Evolutionary conservation across 1,140 invertebrate genomes (phyloP).

Genomic region (Orius laevigatus): DNA sequence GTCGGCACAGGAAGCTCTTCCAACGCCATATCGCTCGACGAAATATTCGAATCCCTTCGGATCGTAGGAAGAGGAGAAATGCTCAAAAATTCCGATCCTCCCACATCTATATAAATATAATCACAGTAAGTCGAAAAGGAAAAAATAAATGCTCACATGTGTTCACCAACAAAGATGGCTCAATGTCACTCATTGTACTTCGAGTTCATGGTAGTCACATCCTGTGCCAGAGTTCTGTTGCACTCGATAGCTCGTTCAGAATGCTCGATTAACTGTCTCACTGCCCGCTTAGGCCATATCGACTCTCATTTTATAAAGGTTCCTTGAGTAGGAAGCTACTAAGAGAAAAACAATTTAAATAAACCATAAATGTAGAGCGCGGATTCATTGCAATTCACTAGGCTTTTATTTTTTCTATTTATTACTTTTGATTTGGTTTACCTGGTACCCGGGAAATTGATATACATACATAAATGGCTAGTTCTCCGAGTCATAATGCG

Average conservation of each 20-base stretch:
- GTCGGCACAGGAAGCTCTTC: slow-evolving; percentile 25
- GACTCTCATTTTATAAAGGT: slow-evolving; percentile 32
- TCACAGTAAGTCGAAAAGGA: neutral
- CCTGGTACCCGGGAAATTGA: no score
- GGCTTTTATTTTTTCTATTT: no score
- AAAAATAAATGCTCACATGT: neutral
- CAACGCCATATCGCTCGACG: slow-evolving; percentile 27
- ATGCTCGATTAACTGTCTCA: slow-evolving; percentile 66
- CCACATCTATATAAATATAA: slow-evolving; percentile 3
- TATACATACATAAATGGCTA: no score
- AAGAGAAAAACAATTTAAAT: neutral
- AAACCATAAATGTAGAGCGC: no score
- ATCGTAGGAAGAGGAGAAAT: slow-evolving; percentile 50
- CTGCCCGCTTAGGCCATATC: slow-evolving; percentile 78
- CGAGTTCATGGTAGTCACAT: no score
- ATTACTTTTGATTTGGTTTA: no score
- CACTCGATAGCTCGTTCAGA: slow-evolving; percentile 48
- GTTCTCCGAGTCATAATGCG: no score
- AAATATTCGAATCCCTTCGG: slow-evolving; percentile 43
- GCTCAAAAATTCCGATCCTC: slow-evolving; percentile 10
- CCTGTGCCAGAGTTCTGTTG: slow-evolving; percentile 22
- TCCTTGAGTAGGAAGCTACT: slow-evolving; percentile 14
- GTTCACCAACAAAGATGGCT: no score
- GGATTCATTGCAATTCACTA: no score
- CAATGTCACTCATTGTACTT: no score